Evolutionary conservation across 2,888 invertebrate genomes (phyloP).

Genomic region (Lasioglossum marginatum): DNA sequence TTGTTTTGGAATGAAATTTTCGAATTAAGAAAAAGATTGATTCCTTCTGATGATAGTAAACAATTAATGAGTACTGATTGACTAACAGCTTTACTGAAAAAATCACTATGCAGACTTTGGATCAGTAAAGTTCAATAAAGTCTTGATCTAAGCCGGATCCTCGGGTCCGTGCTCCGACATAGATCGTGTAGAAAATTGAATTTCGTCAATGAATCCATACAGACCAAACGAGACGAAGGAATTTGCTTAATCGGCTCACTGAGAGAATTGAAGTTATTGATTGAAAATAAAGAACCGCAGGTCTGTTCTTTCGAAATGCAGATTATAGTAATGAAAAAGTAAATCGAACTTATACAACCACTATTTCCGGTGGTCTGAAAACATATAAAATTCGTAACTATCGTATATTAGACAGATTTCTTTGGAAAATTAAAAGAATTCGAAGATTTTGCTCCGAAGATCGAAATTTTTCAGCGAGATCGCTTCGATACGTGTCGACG

Average conservation of each 20-base stretch:
- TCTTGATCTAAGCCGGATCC: no score
- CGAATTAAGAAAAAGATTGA: background rate
- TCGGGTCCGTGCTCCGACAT: no score
- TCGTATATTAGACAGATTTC: background rate
- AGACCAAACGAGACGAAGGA: no score
- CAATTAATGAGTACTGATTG: background rate
- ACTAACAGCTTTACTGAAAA: background rate
- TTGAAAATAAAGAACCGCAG: background rate
- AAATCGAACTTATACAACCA: background rate
- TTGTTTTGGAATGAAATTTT: background rate
- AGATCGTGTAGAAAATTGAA: no score
- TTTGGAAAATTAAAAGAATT: background rate
- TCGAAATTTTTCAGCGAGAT: background rate
- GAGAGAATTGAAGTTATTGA: background rate
- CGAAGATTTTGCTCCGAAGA: background rate
- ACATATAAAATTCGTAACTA: background rate
- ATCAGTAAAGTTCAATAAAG: background rate
- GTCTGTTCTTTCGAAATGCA: background rate
- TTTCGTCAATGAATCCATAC: no score
- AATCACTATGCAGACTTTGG: background rate
- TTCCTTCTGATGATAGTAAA: background rate
- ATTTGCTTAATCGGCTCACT: no score
- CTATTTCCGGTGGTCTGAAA: background rate
- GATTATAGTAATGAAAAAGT: background rate
- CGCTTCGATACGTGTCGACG: background rate